Percentiles rank a stretch among this genome's conserved stretches.
These are phyloP conservation scores for Toxotes chatareus DNA, from an alignment of 2,113 vertebrate species.

Conservation along the genomic window DNA sequence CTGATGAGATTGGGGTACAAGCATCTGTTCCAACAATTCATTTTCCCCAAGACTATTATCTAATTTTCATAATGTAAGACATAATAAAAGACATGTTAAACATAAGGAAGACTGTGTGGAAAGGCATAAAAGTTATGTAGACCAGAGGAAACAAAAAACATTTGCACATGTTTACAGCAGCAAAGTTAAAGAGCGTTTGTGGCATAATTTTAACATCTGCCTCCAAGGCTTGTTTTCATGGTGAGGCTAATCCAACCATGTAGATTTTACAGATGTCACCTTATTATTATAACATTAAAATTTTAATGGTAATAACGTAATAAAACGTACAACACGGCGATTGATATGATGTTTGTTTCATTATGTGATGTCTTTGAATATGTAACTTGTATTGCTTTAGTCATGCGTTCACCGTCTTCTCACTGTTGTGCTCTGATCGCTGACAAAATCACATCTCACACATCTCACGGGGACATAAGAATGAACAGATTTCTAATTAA, in stretches of 20 bases:
- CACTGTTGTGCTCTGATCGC: conserved; percentile 6
- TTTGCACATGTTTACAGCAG: background rate
- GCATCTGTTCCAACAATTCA: conserved; percentile 40
- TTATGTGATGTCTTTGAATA: background rate
- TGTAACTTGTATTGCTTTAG: background rate
- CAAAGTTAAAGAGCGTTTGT: background rate
- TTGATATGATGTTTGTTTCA: background rate
- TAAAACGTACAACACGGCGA: too few species aligned
- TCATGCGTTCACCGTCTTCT: background rate
- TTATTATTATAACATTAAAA: background rate
- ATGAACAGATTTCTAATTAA: conserved; percentile 24
- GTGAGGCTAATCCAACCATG: background rate
- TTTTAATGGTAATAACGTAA: background rate
- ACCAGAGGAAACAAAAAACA: background rate
- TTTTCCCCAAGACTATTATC: conserved; percentile 26
- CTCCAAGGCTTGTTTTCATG: background rate
- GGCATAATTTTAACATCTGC: background rate
- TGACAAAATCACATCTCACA: background rate
- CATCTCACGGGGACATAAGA: background rate
- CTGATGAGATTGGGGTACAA: conserved; percentile 22
- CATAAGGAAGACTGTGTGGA: background rate
- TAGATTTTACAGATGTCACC: background rate
- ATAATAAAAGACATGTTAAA: background rate
- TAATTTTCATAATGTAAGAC: conserved; percentile 8
- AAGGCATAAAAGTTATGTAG: background rate